Percentiles rank a stretch among this genome's conserved stretches.
These are phyloP conservation scores for Tridacna gigas DNA, from an alignment of 2,888 invertebrate species.

Conservation along the genomic window DNA sequence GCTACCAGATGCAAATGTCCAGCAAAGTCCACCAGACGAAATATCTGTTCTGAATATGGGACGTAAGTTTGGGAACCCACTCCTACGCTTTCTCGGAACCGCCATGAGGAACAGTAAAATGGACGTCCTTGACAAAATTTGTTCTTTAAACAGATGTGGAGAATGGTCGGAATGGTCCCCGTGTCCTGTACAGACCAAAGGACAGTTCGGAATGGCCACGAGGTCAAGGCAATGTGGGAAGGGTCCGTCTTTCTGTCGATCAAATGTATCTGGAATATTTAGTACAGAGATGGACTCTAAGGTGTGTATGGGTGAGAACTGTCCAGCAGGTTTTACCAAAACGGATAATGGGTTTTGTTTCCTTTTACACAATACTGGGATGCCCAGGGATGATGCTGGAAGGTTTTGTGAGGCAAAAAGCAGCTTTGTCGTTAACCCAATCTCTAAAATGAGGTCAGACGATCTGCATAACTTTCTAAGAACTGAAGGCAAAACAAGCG, in stretches of 20 bases:
- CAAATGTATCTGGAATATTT: background rate
- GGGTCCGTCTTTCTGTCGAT: background rate
- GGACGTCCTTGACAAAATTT: background rate
- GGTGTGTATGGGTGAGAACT: constrained; percentile 7
- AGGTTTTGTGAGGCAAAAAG: background rate
- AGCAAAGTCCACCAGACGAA: background rate
- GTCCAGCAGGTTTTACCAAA: background rate
- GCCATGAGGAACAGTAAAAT: background rate
- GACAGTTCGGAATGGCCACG: constrained; percentile 19
- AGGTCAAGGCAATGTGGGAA: constrained; percentile 14
- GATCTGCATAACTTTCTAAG: background rate
- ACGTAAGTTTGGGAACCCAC: background rate
- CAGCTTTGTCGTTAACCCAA: background rate
- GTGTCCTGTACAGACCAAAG: background rate
- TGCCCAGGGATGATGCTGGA: background rate
- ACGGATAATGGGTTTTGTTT: background rate
- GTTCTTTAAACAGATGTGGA: background rate
- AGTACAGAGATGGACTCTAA: constrained; percentile 11
- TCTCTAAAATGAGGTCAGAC: background rate
- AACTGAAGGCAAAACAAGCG: background rate
- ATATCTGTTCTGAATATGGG: background rate
- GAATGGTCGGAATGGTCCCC: constrained; percentile 21
- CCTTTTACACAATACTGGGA: background rate
- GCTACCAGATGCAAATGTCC: background rate
- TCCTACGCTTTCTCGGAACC: background rate